A percentile compares a stretch with the other conserved stretches of the same genome.
phyloP scores from a whole-genome alignment of 2,888 invertebrate species.

The Drosophila acutilabella region DNA sequence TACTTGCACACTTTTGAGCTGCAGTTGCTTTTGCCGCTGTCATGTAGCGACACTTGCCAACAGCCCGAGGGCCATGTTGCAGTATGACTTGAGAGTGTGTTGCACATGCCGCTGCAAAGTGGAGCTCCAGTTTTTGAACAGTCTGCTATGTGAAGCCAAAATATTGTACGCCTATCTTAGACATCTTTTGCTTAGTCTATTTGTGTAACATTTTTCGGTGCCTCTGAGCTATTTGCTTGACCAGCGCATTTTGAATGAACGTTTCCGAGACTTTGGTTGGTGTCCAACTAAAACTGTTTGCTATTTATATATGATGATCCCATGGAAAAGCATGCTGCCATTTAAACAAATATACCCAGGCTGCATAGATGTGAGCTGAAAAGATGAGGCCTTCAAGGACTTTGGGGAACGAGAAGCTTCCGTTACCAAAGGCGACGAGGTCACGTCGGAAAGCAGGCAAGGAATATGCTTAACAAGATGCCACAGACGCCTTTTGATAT shows the following conservation, averaged over 20 bases:
- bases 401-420: slow-evolving; percentile 13
- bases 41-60: slow-evolving; percentile 67
- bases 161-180: slow-evolving; percentile 48
- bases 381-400: slow-evolving; percentile 23
- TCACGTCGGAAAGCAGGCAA: not conserved
- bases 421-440: slow-evolving; percentile 22
- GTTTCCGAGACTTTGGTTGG: slow-evolving; percentile 36
- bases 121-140: slow-evolving; percentile 30
- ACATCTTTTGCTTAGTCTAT: slow-evolving; percentile 56
- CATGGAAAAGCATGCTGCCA: slow-evolving; percentile 5
- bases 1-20: slow-evolving; percentile 22
- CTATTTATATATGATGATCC: slow-evolving; percentile 29
- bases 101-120: slow-evolving; percentile 21
- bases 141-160: slow-evolving; percentile 28
- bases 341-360: slow-evolving; percentile 48
- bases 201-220: slow-evolving; percentile 55
- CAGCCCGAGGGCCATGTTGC: slow-evolving; percentile 55
- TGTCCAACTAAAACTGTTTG: slow-evolving; percentile 37
- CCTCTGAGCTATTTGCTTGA: slow-evolving; percentile 64
- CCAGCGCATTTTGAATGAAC: slow-evolving; percentile 56
- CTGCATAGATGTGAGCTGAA: slow-evolving; percentile 6
- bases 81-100: slow-evolving; percentile 39
- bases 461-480: slow-evolving; percentile 35
- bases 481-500: slow-evolving; percentile 73
- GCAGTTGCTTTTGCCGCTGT: slow-evolving; percentile 40